These are phyloP conservation scores for Parasteatoda lunata DNA, from an alignment of 2,888 invertebrate species.

Conservation along the genomic window DNA sequence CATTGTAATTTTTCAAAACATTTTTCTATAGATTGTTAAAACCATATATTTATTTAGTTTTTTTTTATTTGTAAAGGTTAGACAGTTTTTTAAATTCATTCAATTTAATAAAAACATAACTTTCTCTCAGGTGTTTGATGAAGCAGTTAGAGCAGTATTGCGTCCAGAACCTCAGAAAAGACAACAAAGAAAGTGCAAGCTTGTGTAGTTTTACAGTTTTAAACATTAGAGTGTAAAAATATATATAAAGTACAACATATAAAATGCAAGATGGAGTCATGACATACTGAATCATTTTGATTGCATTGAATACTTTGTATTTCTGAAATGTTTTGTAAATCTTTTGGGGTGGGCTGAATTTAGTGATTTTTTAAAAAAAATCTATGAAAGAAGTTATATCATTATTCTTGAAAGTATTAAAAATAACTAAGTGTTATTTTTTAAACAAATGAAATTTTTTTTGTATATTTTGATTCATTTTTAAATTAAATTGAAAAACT, in stretches of 20 bases:
- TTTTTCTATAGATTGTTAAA: neutral
- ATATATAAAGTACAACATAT: constrained; percentile 29
- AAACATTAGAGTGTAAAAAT: constrained; percentile 55
- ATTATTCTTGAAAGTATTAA: no score
- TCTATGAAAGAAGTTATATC: neutral
- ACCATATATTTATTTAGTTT: neutral
- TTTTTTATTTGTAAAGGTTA: neutral
- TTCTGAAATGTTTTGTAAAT: constrained; percentile 53
- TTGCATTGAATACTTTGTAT: constrained; percentile 38
- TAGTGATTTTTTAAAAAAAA: constrained; percentile 41
- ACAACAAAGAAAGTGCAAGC: constrained; percentile 67
- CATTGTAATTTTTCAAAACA: neutral
- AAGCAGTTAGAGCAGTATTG: constrained; percentile 97
- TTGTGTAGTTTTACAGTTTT: constrained; percentile 59
- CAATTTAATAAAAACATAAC: neutral
- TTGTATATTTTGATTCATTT: no score
- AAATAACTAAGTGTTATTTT: no score
- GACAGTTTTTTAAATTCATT: neutral
- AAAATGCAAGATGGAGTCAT: constrained; percentile 47
- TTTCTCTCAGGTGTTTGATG: constrained; percentile 91
- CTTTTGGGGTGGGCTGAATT: constrained; percentile 58
- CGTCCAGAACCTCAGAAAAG: constrained; percentile 79
- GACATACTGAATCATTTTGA: constrained; percentile 30
- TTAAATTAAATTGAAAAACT: no score
- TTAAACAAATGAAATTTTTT: no score